These are phyloP conservation scores for Halcyon malimbica DNA, from an alignment of 2,113 vertebrate genomes.

Conservation along the genomic window DNA sequence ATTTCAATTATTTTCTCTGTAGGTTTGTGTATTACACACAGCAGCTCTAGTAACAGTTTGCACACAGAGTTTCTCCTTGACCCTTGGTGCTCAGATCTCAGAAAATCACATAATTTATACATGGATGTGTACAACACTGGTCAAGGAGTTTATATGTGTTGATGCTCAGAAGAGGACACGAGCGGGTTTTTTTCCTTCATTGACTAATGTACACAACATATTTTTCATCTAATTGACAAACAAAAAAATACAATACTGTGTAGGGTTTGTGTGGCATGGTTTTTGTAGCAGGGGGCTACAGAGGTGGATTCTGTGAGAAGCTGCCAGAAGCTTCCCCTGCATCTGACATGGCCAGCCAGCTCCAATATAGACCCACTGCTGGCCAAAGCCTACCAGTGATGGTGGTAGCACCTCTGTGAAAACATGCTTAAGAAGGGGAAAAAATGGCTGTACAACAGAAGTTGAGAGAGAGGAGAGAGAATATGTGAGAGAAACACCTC, in stretches of 20 bases:
- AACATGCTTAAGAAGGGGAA: background rate
- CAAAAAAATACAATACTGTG: background rate
- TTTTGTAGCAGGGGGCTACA: background rate
- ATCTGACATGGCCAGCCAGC: accelerated
- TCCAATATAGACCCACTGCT: accelerated
- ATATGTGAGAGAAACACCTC: background rate
- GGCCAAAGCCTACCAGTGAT: background rate
- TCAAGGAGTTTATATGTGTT: background rate
- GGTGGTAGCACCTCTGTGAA: accelerated
- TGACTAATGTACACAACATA: background rate
- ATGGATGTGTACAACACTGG: background rate
- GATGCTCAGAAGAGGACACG: background rate
- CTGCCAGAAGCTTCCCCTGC: background rate
- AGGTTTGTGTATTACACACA: background rate
- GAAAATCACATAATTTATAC: background rate
- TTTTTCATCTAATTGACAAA: background rate
- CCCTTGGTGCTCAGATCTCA: background rate
- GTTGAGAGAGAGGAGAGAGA: background rate
- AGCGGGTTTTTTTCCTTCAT: background rate
- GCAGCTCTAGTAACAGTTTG: background rate
- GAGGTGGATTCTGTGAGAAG: background rate
- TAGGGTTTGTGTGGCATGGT: background rate
- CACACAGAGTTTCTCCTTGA: background rate
- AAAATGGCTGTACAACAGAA: background rate
- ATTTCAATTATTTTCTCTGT: background rate